Base-by-base conservation (phyloP, 1,140 invertebrate species). In the Anthonomus grandis region DNA sequence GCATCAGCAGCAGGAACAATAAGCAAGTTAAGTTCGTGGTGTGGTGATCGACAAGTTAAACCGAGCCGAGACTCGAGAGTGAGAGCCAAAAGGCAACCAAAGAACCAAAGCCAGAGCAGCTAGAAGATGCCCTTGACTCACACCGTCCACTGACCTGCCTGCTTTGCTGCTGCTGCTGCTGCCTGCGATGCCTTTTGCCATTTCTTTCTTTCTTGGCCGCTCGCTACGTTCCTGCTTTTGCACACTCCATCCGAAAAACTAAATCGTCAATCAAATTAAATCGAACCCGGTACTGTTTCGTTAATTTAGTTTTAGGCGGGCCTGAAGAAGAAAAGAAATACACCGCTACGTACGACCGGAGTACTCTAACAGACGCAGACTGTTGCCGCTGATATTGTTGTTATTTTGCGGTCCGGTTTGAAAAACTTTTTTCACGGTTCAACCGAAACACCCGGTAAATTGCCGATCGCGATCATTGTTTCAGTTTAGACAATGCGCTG, bases 121-220 rank as follows among this genome's bases (percentile, higher is more conserved):
- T n/a, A n/a, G n/a, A n/a, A 47, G 46, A 31, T 58, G 56, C 56
- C 56, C 48, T 58, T 58, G 56, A 51, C 56, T 58, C 47, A 19
- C 39, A 50, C 39, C 47, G 56, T 58, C 56, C 56, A 58, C 38
- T 58, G 18, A 58, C 56, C 56, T n/a, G n/a, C n/a, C n/a, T n/a
- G n/a, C n/a, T n/a, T n/a, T n/a, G n/a, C n/a, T n/a, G n/a, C n/a
- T n/a, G n/a, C n/a, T n/a, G n/a, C n/a, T n/a, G n/a, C n/a, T n/a
- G n/a, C n/a, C n/a, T 58, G 47, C 48, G 48, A 58, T 58, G 45
- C 48, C 37, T n/a, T n/a, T n/a, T 58, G 48, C 56, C 56, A 58
- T 58, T 58, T 58, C 47, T 58, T 58, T 58, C 56, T 51, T 58
- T 45, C 56, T 58, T 51, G 24, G 39, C 13, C 41, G 46, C 18